Base-by-base conservation (phyloP, 2,113 vertebrate species). In the Hyaena hyaena region DNA sequence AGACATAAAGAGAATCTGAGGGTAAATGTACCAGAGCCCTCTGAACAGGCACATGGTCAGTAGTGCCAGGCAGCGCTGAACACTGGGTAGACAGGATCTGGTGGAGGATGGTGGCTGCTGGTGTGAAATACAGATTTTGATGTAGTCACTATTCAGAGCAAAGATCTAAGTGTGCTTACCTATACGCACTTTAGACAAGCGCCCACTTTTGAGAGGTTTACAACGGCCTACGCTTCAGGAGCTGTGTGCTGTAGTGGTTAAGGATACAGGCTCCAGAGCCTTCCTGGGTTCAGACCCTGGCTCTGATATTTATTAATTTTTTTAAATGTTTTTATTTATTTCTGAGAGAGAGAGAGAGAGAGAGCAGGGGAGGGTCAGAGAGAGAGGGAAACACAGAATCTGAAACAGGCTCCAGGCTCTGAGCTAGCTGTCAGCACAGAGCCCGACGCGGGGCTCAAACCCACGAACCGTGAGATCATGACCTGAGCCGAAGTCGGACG, bases 201-300 rank as follows among this genome's bases (percentile, higher is more conserved):
- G 35, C 61, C 28, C 8, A 17, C 63, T 39, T 81, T 33, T 4
- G 15, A 55, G 80, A 26, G 53, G 17, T n/a, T 71, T 50, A 43
- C 39, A 21, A 21, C 2, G 35, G 39, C 74, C 55, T 80, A 0
- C 10, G 10, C 24, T 81, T 50, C 21, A 43, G 76, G 48, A n/a
- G 21, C 21, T n/a, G 4, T 5, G 2, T 15, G 17, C 9, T 16
- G 1, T 23, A 3, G 15, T 6, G n/a, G 39, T 33, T 48, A 58
- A 90, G 68, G 28, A 58, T 33, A 2, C 24, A 35, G 92, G 5
- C 33, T 65, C 68, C 35, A 73, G 10, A 65, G 31, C 21, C 24
- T 16, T 26, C 45, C 24, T 33, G 26, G 28, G 7, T 77, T 95
- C 88, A 68, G 63, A 71, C 69, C 45, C 74, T 58, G 55, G 43